These are phyloP conservation scores for Osedax fenrisi DNA, from an alignment of 2,888 invertebrate genomes.

Conservation along the genomic window DNA sequence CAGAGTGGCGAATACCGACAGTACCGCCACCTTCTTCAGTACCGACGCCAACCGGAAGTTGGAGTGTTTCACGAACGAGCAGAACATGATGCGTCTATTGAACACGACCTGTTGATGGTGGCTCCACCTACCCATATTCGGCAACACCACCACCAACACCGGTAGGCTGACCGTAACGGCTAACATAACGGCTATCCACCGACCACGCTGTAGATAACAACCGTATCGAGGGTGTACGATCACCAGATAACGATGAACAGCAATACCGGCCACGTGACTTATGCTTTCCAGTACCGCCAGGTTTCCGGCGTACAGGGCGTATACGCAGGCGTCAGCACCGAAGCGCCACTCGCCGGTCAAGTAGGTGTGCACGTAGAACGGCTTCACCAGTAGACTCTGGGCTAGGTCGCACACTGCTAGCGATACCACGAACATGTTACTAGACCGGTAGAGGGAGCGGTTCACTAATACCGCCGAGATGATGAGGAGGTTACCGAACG, in stretches of 20 bases:
- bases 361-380: conserved; percentile 34
- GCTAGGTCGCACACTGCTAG: conserved; percentile 33
- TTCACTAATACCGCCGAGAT: conserved; percentile 31
- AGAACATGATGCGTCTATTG: conserved; percentile 35
- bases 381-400: conserved; percentile 31
- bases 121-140: conserved; percentile 18
- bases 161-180: conserved; percentile 30
- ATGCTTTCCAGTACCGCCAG: conserved; percentile 34
- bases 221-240: conserved; percentile 31
- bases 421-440: conserved; percentile 34
- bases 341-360: conserved; percentile 29
- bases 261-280: conserved; percentile 33
- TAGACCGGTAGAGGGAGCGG: conserved; percentile 25
- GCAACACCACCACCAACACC: conserved; percentile 25
- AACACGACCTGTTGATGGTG: conserved; percentile 32
- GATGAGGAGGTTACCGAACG: conserved; percentile 33
- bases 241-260: conserved; percentile 32
- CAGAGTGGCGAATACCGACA: conserved; percentile 25
- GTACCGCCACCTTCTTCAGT: conserved; percentile 30
- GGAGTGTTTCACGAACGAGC: conserved; percentile 29
- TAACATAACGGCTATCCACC: conserved; percentile 22
- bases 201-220: conserved; percentile 17
- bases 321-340: conserved; percentile 28
- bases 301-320: conserved; percentile 33
- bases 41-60: conserved; percentile 28